These are phyloP conservation scores for Anoplopoma fimbria DNA, from an alignment of 2,113 vertebrate species.

Conservation along the genomic window DNA sequence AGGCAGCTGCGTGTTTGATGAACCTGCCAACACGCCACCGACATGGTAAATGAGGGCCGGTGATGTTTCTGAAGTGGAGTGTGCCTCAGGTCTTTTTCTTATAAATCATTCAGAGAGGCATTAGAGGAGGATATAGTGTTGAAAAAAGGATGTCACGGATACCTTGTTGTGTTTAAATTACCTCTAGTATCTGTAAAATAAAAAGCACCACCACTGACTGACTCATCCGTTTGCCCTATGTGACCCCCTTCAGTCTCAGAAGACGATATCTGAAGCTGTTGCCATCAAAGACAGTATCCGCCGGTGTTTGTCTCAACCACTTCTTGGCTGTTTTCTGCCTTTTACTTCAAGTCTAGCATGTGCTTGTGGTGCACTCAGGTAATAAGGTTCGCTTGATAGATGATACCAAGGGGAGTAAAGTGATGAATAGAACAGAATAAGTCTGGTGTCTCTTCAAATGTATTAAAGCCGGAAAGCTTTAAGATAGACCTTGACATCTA, in stretches of 20 bases:
- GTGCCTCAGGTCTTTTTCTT: background rate
- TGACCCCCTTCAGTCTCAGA: background rate
- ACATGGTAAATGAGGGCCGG: conserved; percentile 16
- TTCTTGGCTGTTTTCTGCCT: background rate
- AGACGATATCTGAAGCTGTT: background rate
- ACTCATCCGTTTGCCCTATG: background rate
- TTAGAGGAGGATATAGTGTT: background rate
- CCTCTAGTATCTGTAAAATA: background rate
- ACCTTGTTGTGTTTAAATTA: background rate
- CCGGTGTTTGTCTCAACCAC: background rate
- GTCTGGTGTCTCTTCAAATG: conserved; percentile 21
- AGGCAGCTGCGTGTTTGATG: conserved; percentile 12
- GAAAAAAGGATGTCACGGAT: background rate
- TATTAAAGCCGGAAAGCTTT: conserved; percentile 18
- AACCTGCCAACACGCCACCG: background rate
- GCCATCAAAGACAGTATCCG: background rate
- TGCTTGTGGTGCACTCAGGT: conserved; percentile 7
- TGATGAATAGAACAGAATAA: conserved; percentile 30
- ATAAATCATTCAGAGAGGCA: conserved; percentile 4
- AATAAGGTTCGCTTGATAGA: conserved; percentile 5
- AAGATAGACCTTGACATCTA: conserved; percentile 1
- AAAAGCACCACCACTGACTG: background rate
- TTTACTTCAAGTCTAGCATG: background rate
- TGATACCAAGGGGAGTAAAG: background rate
- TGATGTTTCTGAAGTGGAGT: conserved; percentile 34